These are phyloP conservation scores for Aegypius monachus DNA, from an alignment of 2,113 vertebrate species.

Conservation along the genomic window DNA sequence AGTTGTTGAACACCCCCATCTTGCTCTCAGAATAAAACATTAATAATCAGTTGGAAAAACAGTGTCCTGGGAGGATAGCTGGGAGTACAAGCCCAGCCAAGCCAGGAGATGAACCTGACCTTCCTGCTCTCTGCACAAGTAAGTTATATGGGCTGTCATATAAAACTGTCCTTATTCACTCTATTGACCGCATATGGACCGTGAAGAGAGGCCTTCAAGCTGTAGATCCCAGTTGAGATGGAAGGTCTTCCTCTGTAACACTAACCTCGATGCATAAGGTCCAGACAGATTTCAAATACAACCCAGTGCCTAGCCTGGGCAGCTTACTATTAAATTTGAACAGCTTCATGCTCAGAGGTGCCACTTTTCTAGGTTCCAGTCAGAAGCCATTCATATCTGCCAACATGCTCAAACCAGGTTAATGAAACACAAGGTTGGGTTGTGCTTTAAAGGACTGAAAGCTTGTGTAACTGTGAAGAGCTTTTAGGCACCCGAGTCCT, in stretches of 20 bases:
- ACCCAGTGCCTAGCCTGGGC: neutral
- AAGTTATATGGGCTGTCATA: neutral
- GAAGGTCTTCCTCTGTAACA: neutral
- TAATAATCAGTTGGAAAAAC: neutral
- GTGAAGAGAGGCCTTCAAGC: neutral
- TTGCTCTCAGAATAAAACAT: neutral
- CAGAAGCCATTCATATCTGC: neutral
- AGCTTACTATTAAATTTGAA: neutral
- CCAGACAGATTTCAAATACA: neutral
- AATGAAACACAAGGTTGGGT: neutral
- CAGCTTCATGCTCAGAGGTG: neutral
- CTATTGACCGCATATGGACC: neutral
- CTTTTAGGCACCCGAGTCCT: neutral
- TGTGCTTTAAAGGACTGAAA: neutral
- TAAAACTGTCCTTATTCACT: neutral
- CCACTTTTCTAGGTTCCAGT: neutral
- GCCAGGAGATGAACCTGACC: neutral
- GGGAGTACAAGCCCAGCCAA: neutral
- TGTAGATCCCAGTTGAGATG: neutral
- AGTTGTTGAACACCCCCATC: neutral
- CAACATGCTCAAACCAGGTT: neutral
- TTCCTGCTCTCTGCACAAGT: neutral
- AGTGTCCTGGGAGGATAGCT: neutral
- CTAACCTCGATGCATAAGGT: neutral
- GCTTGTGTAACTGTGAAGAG: neutral